Evolutionary conservation across 2,888 invertebrate species (phyloP).

Genomic region (Pseudococcus jackbeardsleyi): DNA sequence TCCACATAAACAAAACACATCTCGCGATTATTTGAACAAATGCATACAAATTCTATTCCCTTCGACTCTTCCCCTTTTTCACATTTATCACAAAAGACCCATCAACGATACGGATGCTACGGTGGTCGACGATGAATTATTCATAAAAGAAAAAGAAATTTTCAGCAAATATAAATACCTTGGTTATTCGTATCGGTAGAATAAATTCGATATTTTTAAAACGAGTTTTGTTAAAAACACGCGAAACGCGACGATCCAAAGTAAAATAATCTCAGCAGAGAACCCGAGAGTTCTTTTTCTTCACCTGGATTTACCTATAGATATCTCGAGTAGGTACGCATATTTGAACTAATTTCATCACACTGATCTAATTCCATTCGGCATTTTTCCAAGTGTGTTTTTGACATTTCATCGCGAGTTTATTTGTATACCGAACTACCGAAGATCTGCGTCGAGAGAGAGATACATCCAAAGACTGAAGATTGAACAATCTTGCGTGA

Average conservation of each 20-base stretch:
- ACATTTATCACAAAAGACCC: neutral
- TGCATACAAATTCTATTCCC: neutral
- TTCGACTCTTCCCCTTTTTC: neutral
- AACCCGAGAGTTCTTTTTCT: neutral
- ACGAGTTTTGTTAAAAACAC: neutral
- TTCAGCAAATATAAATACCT: neutral
- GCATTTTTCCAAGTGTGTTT: neutral
- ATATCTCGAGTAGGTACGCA: slow-evolving; percentile 7
- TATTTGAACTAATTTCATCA: slow-evolving; percentile 17
- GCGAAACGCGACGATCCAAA: neutral
- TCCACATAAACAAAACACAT: neutral
- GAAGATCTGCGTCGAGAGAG: neutral
- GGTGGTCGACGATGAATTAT: slow-evolving; percentile 19
- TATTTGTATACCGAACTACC: neutral
- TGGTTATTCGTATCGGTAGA: neutral
- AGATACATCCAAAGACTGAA: neutral
- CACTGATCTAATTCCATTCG: neutral
- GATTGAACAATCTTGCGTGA: neutral
- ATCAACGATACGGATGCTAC: neutral
- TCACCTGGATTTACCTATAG: neutral
- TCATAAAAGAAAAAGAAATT: slow-evolving; percentile 10
- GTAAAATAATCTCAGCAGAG: neutral
- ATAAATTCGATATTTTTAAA: neutral
- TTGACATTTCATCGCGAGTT: neutral
- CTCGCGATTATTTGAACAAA: neutral